Evolutionary conservation across 53 echinoderm and acorn worm species (phyloP).

Genomic region (Glandiceps talaboti): DNA sequence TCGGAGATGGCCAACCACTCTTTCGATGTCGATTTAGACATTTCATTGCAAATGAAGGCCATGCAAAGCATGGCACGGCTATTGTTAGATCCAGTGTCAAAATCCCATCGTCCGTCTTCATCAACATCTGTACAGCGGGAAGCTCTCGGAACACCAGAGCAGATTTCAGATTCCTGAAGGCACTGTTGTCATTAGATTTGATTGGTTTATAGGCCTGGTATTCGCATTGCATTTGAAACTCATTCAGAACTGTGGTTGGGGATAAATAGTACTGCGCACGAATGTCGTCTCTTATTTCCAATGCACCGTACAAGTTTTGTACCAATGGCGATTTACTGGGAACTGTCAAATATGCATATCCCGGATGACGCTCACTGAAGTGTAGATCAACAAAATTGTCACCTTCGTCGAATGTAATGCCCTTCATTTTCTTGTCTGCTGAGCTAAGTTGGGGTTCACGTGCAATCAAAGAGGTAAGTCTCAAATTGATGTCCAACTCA

Average conservation of each 20-base stretch:
- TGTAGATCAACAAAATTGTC: not conserved
- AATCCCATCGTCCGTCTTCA: not conserved
- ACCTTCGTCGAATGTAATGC: not conserved
- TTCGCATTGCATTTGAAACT: too few species aligned
- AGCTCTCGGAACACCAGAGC: not conserved
- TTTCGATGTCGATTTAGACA: not conserved
- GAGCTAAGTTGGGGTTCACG: too few species aligned
- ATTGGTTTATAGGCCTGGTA: too few species aligned
- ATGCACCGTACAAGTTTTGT: not conserved
- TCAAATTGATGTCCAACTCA: not conserved
- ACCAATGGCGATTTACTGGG: not conserved
- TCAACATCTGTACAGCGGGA: not conserved
- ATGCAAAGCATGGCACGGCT: not conserved
- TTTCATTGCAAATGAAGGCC: not conserved
- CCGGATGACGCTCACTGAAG: not conserved
- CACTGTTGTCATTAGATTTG: too few species aligned
- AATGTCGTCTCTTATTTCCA: not conserved
- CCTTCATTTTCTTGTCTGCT: too few species aligned
- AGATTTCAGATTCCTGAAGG: not conserved
- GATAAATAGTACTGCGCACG: too few species aligned
- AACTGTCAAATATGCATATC: not conserved
- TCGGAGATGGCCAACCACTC: not conserved
- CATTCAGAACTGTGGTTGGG: too few species aligned
- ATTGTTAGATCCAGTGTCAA: not conserved
- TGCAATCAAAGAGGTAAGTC: not conserved